Percentiles rank a stretch among this genome's conserved stretches.
Conservation (phyloP, 2,888 invertebrate genomes). For the Hyalella azteca region DNA sequence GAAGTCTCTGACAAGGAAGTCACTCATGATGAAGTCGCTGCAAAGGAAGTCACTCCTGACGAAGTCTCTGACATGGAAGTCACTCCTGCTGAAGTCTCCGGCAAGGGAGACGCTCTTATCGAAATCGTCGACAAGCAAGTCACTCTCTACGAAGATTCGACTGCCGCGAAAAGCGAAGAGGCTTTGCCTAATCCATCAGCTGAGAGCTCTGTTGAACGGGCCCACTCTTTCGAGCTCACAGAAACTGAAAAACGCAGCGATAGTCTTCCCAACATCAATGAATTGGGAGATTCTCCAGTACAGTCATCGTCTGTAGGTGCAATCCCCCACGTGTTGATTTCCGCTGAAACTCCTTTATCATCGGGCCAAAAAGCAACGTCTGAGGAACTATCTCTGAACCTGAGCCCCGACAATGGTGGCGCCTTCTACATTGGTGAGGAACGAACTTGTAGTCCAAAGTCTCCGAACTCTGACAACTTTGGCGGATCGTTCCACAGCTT, state of each 20-base stretch:
- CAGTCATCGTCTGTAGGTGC: not conserved
- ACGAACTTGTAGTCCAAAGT: not conserved
- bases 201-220: not conserved
- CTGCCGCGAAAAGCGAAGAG: too few relatives aligned
- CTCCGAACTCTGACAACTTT: not conserved
- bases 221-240: not conserved
- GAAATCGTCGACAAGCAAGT: too few relatives aligned
- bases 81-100: too few relatives aligned
- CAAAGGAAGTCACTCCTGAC: too few relatives aligned
- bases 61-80: too few relatives aligned
- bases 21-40: too few relatives aligned
- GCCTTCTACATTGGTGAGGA: slow-evolving; percentile 13
- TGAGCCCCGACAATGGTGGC: not conserved
- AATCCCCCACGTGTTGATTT: not conserved
- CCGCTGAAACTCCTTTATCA: not conserved
- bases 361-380: not conserved
- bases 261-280: not conserved
- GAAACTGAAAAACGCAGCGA: not conserved
- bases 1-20: too few relatives aligned
- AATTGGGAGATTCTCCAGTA: not conserved
- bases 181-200: not conserved
- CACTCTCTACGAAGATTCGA: too few relatives aligned
- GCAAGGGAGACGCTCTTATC: too few relatives aligned
- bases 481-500: not conserved
- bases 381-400: not conserved